These are phyloP conservation scores for Thomomys bottae DNA, from an alignment of 2,113 vertebrate genomes.

Conservation along the genomic window DNA sequence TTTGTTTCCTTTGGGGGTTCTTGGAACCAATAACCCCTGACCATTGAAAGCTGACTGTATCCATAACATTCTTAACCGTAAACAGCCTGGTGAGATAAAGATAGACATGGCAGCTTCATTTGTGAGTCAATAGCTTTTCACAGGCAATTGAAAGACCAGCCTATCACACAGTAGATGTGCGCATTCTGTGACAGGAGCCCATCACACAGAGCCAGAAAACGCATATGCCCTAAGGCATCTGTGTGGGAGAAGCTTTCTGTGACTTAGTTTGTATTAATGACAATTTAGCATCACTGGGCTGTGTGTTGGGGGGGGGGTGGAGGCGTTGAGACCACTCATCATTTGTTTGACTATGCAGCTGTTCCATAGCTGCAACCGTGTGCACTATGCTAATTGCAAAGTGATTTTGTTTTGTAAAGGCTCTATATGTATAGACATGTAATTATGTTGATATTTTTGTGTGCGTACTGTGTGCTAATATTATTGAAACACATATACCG, in stretches of 20 bases:
- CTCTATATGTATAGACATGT: too few relatives aligned
- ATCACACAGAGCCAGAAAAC: not conserved
- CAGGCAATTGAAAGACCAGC: not conserved
- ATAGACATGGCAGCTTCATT: not conserved
- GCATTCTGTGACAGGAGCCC: not conserved
- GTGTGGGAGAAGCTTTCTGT: not conserved
- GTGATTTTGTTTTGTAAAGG: not conserved
- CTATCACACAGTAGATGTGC: not conserved
- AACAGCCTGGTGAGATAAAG: not conserved
- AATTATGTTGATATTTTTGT: not conserved
- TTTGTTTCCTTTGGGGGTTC: not conserved
- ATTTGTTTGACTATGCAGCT: not conserved
- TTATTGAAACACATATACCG: not conserved
- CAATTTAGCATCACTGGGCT: not conserved
- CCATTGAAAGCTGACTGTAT: not conserved
- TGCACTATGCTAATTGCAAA: not conserved
- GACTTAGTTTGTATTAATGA: not conserved
- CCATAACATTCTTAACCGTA: not conserved
- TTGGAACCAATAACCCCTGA: not conserved
- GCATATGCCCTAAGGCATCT: not conserved
- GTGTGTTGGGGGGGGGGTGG: not conserved
- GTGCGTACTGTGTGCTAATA: too few relatives aligned
- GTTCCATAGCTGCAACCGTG: fast-evolving
- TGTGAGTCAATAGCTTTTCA: not conserved
- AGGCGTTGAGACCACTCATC: not conserved